Evolutionary conservation across 2,797 vertebrate genomes (phyloP), one percentile per base, ranked within the genome.

Genomic region (Scyliorhinus canicula): DNA sequence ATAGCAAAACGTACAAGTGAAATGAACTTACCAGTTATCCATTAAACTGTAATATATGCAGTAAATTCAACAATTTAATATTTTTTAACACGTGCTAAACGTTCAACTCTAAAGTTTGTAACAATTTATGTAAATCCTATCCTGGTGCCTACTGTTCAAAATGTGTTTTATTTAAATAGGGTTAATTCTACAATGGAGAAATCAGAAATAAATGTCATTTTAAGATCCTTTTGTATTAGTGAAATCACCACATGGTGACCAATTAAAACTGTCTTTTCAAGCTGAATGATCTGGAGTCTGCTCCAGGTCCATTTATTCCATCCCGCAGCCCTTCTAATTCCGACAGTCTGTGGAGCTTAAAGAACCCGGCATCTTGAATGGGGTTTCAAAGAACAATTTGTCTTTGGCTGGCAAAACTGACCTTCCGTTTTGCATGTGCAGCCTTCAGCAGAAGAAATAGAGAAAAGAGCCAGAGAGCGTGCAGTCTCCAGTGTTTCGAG

Each of bases 391-490:
- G 60, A 91, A 44, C 60, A 91, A 91, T 91, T 91, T 44, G 65
- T 91, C 88, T 65, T 91, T 65, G n/a, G n/a, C 88, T 63, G 60
- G 26, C n/a, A 26, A 91, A 91, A 91, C 63, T 91, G 40, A 60
- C 63, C 60, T 90, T 40, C 86, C 0, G 3, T 14, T 24, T 91
- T 16, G 35, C 88, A 91, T 65, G 24, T 91, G 88, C 60, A 91
- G 60, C 60, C n/a, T 65, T 91, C 88, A 91, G 57, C 60, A 65
- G 60, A 65, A 91, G 65, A 31, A 57, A 88, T 65, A n/a, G n/a
- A 91, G 88, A 91, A 65, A 91, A 44, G 65, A 52, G 88, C n/a
- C 57, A 91, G 7, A 91, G 57, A 65, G 60, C 26, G 52, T 52
- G 57, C 60, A 65, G 24, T 65, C 40, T 65, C 65, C 40, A 26